phyloP scores from a whole-genome alignment of 2,888 invertebrate species.

The Melitaea athalia region DNA sequence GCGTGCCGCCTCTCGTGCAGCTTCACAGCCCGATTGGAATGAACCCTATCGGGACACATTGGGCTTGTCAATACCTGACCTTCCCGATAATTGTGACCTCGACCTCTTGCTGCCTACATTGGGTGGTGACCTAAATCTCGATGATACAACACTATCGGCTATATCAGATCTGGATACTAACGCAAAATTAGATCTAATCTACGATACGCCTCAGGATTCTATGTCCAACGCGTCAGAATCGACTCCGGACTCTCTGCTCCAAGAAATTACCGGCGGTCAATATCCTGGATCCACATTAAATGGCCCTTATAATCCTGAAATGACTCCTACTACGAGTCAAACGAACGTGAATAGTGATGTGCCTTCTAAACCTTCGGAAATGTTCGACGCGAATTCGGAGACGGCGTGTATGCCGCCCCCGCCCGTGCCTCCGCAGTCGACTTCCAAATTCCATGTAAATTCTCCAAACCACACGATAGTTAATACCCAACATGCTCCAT shows the following conservation, averaged over 20 bases:
- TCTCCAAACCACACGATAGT: slow-evolving; percentile 45
- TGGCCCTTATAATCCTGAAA: slow-evolving; percentile 53
- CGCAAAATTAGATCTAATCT: slow-evolving; percentile 71
- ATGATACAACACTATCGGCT: slow-evolving; percentile 65
- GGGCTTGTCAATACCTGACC: slow-evolving; percentile 65
- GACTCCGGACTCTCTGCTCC: slow-evolving; percentile 49
- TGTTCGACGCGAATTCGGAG: slow-evolving; percentile 42
- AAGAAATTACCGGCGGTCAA: slow-evolving; percentile 62
- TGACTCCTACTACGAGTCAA: slow-evolving; percentile 42
- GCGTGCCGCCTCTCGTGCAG: slow-evolving; percentile 69
- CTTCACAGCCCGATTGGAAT: slow-evolving; percentile 73
- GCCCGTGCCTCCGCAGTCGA: slow-evolving; percentile 56
- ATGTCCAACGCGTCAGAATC: slow-evolving; percentile 44
- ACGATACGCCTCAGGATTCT: slow-evolving; percentile 46
- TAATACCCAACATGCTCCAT: slow-evolving; percentile 46
- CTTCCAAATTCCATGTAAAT: slow-evolving; percentile 48
- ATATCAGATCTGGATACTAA: slow-evolving; percentile 67
- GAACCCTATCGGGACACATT: slow-evolving; percentile 76
- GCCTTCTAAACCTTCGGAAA: slow-evolving; percentile 49
- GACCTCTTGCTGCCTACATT: slow-evolving; percentile 85
- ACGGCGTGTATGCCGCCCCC: slow-evolving; percentile 71
- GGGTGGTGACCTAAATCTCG: slow-evolving; percentile 83
- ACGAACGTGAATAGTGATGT: slow-evolving; percentile 47
- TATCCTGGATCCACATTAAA: slow-evolving; percentile 48
- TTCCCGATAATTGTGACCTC: slow-evolving; percentile 80